Evolutionary conservation across 1,140 invertebrate species (phyloP).

Genomic region (Eurytemora carolleeae): DNA sequence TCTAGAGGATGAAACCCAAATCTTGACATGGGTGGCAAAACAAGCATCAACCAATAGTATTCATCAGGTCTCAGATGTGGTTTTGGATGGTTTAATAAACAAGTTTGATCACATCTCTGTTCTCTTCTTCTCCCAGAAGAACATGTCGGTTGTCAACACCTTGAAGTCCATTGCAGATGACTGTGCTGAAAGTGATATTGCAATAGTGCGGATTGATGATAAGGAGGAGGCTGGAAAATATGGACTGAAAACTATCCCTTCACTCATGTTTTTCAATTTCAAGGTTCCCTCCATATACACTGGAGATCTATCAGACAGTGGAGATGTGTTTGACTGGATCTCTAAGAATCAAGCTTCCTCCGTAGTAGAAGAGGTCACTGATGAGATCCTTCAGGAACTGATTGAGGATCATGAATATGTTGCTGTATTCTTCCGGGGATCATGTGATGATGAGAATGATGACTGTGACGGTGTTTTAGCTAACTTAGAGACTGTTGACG

Average conservation of each 20-base stretch:
- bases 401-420: constrained; percentile 79
- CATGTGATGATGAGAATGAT: constrained; percentile 2
- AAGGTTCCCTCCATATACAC: constrained; percentile 63
- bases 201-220: constrained; percentile 41
- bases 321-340: constrained; percentile 70
- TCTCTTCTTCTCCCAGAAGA: constrained; percentile 10
- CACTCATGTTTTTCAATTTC: constrained; percentile 67
- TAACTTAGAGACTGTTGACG: constrained; percentile 79
- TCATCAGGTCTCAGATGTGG: constrained; percentile 6
- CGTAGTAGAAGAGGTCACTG: constrained; percentile 82
- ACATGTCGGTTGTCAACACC: constrained; percentile 3
- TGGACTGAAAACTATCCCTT: constrained; percentile 66
- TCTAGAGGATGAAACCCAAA: not conserved
- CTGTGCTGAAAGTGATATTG: constrained; percentile 11
- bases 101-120: constrained; percentile 11
- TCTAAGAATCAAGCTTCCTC: constrained; percentile 68
- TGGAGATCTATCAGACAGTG: constrained; percentile 67
- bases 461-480: constrained; percentile 55
- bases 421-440: constrained; percentile 59
- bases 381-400: constrained; percentile 61
- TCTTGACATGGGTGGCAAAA: not conserved
- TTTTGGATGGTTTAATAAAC: constrained; percentile 1
- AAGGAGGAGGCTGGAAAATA: constrained; percentile 67
- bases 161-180: constrained; percentile 7
- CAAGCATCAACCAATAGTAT: constrained; percentile 3